Evolutionary conservation across 2,113 vertebrate species (phyloP).

Genomic region (Axis porcinus): DNA sequence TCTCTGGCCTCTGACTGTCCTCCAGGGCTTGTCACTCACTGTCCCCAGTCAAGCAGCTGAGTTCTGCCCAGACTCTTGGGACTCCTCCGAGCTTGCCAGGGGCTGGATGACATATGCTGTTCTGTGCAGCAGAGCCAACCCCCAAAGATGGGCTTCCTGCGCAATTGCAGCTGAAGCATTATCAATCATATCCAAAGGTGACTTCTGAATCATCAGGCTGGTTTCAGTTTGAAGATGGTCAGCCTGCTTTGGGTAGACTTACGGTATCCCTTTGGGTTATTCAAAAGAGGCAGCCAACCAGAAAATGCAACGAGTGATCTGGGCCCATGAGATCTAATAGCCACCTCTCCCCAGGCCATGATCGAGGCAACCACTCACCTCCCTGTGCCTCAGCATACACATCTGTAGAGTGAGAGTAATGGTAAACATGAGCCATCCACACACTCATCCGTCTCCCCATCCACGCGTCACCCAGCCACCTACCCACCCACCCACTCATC

Average conservation of each 20-base stretch:
- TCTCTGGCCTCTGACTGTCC: neutral
- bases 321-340: neutral
- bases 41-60: neutral
- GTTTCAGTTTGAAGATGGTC: neutral
- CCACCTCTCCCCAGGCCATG: neutral
- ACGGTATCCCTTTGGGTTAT: neutral
- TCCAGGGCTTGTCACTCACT: neutral
- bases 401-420: neutral
- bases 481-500: neutral
- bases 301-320: neutral
- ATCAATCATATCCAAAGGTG: accelerated
- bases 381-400: neutral
- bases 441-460: neutral
- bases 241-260: neutral
- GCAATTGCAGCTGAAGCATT: accelerated
- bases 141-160: neutral
- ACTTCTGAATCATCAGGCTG: neutral
- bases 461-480: neutral
- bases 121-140: neutral
- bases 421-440: neutral
- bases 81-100: accelerated
- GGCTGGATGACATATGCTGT: neutral
- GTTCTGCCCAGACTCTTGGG: neutral
- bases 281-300: neutral
- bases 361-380: neutral